Conservation (phyloP, 2,113 vertebrate genomes). For the Mixornis gularis region DNA sequence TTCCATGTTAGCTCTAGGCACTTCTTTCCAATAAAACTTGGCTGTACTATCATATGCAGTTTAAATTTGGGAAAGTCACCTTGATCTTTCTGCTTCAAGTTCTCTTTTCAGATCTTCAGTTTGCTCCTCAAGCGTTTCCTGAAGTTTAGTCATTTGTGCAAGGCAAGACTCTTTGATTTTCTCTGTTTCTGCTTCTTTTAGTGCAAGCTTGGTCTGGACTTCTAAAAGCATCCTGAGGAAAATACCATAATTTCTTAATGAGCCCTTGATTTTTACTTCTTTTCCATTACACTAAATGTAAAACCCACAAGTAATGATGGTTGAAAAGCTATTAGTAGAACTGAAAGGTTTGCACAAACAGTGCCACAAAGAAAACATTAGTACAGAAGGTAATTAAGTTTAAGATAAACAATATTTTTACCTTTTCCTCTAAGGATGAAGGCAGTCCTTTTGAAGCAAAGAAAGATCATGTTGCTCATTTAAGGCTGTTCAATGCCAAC, state of each 20-base stretch:
- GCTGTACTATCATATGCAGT: neutral
- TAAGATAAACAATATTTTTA: neutral
- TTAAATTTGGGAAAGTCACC: constrained; percentile 53
- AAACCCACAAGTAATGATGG: neutral
- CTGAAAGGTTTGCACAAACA: neutral
- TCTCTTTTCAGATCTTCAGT: constrained; percentile 64
- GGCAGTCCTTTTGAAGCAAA: neutral
- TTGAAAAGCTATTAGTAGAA: neutral
- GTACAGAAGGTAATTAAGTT: neutral
- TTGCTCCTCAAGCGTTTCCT: constrained; percentile 74
- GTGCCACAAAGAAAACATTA: neutral
- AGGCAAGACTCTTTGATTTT: constrained; percentile 50
- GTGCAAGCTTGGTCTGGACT: constrained; percentile 71
- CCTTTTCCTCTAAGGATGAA: neutral
- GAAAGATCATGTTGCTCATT: neutral
- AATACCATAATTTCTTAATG: neutral
- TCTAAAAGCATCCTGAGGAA: constrained; percentile 79
- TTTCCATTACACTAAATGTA: neutral
- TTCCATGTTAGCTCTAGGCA: neutral
- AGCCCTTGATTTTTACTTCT: neutral
- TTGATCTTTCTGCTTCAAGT: constrained; percentile 63
- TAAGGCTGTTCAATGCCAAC: neutral
- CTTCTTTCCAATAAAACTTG: neutral
- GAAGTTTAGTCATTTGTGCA: constrained; percentile 58
- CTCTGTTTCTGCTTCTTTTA: constrained; percentile 76